Conservation (phyloP, 1,140 invertebrate genomes). For the Hestina assimilis region DNA sequence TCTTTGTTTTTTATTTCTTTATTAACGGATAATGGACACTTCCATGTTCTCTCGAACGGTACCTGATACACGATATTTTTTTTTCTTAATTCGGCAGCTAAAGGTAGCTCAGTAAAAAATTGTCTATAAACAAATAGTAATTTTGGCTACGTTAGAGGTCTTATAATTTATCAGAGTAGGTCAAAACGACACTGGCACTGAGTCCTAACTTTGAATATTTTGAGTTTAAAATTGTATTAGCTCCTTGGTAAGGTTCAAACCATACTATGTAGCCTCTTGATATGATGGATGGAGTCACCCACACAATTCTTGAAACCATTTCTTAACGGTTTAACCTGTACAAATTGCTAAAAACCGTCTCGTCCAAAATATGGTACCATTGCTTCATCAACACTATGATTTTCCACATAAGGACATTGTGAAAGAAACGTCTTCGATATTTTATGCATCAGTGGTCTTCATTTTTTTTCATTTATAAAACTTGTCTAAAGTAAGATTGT, state of each 20-base stretch:
- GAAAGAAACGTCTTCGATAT: slow-evolving; percentile 61
- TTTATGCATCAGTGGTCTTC: slow-evolving; percentile 41
- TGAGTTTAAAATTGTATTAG: slow-evolving; percentile 39
- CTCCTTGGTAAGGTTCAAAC: too few relatives aligned
- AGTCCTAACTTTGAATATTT: slow-evolving; percentile 48
- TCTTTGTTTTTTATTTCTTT: slow-evolving; percentile 50
- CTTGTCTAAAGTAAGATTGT: slow-evolving; percentile 47
- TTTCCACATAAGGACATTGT: slow-evolving; percentile 53
- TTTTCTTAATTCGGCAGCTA: slow-evolving; percentile 45
- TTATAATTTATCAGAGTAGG: too few relatives aligned
- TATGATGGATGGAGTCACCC: too few relatives aligned
- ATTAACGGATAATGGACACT: slow-evolving; percentile 43
- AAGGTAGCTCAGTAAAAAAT: slow-evolving; percentile 44
- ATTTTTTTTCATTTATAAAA: slow-evolving; percentile 53
- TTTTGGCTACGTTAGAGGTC: too few relatives aligned
- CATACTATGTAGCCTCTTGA: too few relatives aligned
- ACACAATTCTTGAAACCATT: too few relatives aligned
- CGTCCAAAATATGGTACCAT: slow-evolving; percentile 77
- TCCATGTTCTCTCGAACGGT: slow-evolving; percentile 51
- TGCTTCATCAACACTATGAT: slow-evolving; percentile 72
- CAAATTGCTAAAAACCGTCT: slow-evolving; percentile 72
- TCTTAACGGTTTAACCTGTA: slow-evolving; percentile 70
- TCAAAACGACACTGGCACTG: slow-evolving; percentile 45
- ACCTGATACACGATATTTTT: slow-evolving; percentile 42
- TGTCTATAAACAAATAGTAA: slow-evolving; percentile 46